Conservation (phyloP, 2,797 vertebrate species). For the Uromys caudimaculatus region DNA sequence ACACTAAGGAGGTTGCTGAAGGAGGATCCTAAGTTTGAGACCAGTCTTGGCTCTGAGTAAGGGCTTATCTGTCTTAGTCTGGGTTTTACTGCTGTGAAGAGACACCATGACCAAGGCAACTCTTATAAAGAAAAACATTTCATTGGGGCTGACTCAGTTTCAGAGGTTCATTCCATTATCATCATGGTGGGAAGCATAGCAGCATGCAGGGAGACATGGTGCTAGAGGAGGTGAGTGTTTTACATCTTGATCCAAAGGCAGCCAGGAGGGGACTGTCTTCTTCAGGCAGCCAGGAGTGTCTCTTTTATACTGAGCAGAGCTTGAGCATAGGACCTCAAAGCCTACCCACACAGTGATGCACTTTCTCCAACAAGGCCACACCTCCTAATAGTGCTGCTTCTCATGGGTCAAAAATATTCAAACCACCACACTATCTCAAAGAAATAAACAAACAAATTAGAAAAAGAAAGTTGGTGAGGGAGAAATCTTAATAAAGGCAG, state of each 20-base stretch:
- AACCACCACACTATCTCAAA: background rate
- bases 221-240: background rate
- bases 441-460: background rate
- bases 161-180: background rate
- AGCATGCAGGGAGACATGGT: background rate
- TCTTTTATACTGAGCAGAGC: background rate
- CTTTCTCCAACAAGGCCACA: background rate
- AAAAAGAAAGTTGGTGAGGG: background rate
- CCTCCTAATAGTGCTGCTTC: background rate
- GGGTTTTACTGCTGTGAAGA: background rate
- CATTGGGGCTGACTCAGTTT: background rate
- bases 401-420: background rate
- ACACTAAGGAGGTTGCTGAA: background rate
- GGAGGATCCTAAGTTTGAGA: background rate
- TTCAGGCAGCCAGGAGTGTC: background rate
- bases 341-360: background rate
- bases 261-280: background rate
- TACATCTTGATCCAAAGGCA: background rate
- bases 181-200: background rate
- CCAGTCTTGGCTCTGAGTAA: background rate
- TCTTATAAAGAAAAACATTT: background rate
- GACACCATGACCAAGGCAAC: background rate
- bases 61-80: background rate
- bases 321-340: background rate
- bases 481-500: background rate